Percentiles rank a stretch among this genome's conserved stretches.
Conservation (phyloP, 2,113 vertebrate genomes). For the Zosterops hypoxanthus region DNA sequence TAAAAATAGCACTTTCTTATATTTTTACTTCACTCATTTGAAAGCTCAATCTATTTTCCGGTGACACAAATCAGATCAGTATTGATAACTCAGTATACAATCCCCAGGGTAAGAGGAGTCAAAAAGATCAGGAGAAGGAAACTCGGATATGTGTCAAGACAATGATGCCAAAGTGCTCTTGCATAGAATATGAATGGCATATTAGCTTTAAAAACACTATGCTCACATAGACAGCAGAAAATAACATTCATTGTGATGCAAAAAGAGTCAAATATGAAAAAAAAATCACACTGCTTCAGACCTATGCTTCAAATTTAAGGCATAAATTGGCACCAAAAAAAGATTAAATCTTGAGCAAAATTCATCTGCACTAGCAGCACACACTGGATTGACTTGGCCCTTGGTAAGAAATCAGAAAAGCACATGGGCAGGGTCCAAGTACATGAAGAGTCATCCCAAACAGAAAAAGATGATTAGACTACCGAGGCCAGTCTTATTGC, state of each 20-base stretch:
- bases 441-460: background rate
- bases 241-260: background rate
- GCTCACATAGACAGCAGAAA: background rate
- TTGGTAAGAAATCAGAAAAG: slow-evolving; percentile 24
- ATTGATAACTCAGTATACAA: background rate
- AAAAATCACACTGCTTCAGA: background rate
- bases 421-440: background rate
- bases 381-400: background rate
- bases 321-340: background rate
- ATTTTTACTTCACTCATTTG: background rate
- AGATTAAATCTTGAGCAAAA: background rate
- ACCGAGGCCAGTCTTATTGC: background rate
- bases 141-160: background rate
- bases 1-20: background rate
- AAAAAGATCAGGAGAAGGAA: background rate
- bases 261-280: background rate
- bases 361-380: background rate
- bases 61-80: background rate
- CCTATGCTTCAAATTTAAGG: background rate
- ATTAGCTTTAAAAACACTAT: background rate
- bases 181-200: background rate
- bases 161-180: background rate
- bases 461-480: background rate
- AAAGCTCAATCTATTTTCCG: slow-evolving; percentile 2
- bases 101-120: background rate